Evolutionary conservation across 2,888 invertebrate species (phyloP), one percentile per base, ranked within the genome.

Genomic region (Euzetes globulus): DNA sequence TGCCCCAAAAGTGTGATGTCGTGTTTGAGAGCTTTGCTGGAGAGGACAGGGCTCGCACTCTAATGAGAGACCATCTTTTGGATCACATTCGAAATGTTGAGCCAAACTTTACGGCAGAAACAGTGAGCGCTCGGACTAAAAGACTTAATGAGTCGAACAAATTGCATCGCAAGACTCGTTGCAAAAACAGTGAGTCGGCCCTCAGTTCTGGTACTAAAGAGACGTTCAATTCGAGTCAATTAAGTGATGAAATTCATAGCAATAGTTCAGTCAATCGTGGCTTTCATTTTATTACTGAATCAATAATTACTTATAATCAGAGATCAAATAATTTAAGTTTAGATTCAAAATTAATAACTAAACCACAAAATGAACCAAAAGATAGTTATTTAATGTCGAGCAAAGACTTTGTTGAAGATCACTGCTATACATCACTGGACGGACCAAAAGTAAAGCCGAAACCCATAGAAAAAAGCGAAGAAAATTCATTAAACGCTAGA

Each of bases 1-100:
- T 85, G 71, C 84, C 85, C 15, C 83, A 82, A 29, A 79, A 80
- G 71, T 86, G 86, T 37, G 27, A 65, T 6, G 45, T 84, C 76
- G 83, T 81, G 41, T 86, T 84, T 78, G 84, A 83, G 19, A 86
- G 86, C 80, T 87, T 86, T 81, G 86, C 86, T 1, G 86, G 85
- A 79, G 87, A 87, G 80, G 82, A 81, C 60, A 83, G 82, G 78
- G 86, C 86, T 1, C 82, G 85, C 77, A 81, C 82, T 77, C 83
- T 83, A 37, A 85, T 86, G 79, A 85, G 84, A 78, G 81, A 81
- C 3, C 86, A 87, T 79, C 81, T 87, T 27, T 80, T 81, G 5
- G 82, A 83, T 71, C 87, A 87, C 79, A 81, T 83, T 6, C 15
- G 27, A n/a, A 33, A 27, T 19, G 33, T 33, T 63, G 63, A 63